A percentile compares a stretch with the other conserved stretches of the same genome.
These are phyloP conservation scores for Pammene aurita DNA, from an alignment of 2,888 invertebrate genomes.

Conservation along the genomic window DNA sequence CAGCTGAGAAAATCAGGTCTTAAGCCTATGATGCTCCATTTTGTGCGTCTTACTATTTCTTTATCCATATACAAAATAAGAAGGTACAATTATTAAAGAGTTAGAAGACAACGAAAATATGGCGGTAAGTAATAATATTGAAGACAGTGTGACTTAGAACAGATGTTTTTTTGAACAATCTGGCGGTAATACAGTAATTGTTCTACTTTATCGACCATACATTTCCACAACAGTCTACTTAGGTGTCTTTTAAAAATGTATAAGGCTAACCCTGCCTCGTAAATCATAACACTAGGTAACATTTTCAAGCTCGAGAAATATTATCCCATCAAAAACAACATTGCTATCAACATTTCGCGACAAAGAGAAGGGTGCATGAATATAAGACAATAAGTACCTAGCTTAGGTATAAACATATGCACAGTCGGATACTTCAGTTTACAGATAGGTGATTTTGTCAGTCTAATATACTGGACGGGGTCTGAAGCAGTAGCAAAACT, in stretches of 20 bases:
- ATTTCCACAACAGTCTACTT: background rate
- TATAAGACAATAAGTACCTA: background rate
- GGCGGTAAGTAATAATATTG: background rate
- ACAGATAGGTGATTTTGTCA: too few species aligned
- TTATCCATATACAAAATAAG: background rate
- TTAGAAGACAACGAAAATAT: constrained; percentile 28
- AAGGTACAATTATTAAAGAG: background rate
- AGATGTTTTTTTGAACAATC: background rate
- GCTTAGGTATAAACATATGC: background rate
- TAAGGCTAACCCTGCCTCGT: constrained; percentile 13
- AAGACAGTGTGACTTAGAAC: background rate
- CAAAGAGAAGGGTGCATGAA: constrained; percentile 18
- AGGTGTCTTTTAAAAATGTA: constrained; percentile 26
- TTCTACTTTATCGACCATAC: constrained; percentile 5
- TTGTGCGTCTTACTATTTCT: background rate
- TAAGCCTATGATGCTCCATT: too few species aligned
- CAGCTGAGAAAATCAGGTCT: too few species aligned
- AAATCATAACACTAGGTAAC: constrained; percentile 32
- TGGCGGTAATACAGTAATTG: background rate
- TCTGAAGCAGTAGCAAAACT: too few species aligned
- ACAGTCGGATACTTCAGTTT: too few species aligned
- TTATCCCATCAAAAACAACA: constrained; percentile 40
- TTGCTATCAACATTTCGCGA: constrained; percentile 35
- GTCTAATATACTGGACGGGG: too few species aligned
- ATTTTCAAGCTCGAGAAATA: constrained; percentile 35